Evolutionary conservation across 2,797 vertebrate species (phyloP), one percentile per base, ranked within the genome.

Genomic region (Champsocephalus gunnari): DNA sequence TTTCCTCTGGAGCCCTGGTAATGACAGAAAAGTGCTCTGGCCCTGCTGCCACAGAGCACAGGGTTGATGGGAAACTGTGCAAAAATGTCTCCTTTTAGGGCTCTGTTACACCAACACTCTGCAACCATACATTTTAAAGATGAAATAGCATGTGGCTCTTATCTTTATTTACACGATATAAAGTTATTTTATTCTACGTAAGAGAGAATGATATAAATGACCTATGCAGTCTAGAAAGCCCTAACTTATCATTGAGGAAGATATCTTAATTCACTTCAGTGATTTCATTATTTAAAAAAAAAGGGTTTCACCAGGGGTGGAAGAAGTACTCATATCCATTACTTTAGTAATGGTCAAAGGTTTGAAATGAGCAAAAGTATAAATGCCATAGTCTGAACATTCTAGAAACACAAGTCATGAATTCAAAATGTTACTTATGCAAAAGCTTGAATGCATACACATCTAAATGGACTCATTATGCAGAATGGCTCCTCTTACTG

Each of bases 51-150:
- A 83, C 68, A 14, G 57, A 70, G 84, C 85, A 84, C 75, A 76
- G 49, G 66, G 77, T 87, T 73, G 91, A 89, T 90, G 91, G 89
- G 90, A 89, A 93, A 91, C 82, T 71, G 64, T 59, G 77, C 82
- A 88, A 79, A 81, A 89, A 86, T 74, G 85, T 89, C 82, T 90
- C 89, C 88, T 92, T 90, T 86, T 92, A 92, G 82, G 89, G 89
- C 86, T 78, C 70, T 24, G 73, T 80, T 83, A 87, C 88, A 90
- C 82, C 80, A 72, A 88, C 82, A 82, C 64, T 72, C 81, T 70
- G 34, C 76, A 60, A 79, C 66, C 83, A 90, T 87, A 85, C 82
- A 92, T 88, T 86, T 79, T 16, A 80, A 79, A 80, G 81, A 87
- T 76, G 74, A 87, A 91, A 80, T 71, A 82, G 63, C 78, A 84